Percentiles rank a stretch among this genome's conserved stretches.
phyloP scores from a whole-genome alignment of 2,797 vertebrate genomes.

The Apogon hyalosoma region DNA sequence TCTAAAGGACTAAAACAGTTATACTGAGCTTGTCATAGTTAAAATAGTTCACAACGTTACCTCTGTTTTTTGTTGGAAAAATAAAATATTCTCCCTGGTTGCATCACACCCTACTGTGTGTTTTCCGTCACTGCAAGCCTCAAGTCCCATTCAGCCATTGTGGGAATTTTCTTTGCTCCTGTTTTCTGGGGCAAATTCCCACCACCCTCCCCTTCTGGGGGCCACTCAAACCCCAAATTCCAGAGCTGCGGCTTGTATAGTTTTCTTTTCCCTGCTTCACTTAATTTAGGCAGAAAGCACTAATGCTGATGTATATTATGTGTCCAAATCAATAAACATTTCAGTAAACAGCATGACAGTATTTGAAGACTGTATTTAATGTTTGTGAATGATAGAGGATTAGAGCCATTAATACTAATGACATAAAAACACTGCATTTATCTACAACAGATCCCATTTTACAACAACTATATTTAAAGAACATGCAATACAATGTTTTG shows the following conservation, averaged over 20 bases:
- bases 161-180: slow-evolving; percentile 59
- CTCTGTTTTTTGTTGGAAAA: slow-evolving; percentile 34
- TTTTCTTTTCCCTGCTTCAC: neutral
- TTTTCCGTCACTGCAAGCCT: slow-evolving; percentile 36
- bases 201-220: slow-evolving; percentile 35
- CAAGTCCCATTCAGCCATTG: slow-evolving; percentile 49
- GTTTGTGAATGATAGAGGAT: no score
- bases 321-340: neutral
- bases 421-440: no score
- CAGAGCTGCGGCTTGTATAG: slow-evolving; percentile 28
- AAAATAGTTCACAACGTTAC: slow-evolving; percentile 38
- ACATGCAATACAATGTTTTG: neutral
- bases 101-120: slow-evolving; percentile 27
- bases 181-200: slow-evolving; percentile 55
- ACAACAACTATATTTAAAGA: no score
- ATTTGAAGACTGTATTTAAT: slow-evolving; percentile 2
- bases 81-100: slow-evolving; percentile 11
- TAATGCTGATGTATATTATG: neutral
- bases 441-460: no score
- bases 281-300: neutral
- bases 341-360: neutral
- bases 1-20: neutral
- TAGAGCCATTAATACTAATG: no score
- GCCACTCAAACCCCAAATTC: slow-evolving; percentile 48
- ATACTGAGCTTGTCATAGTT: neutral